These are phyloP conservation scores for Osmoderma eremita DNA, from an alignment of 2,888 invertebrate genomes.

Conservation along the genomic window DNA sequence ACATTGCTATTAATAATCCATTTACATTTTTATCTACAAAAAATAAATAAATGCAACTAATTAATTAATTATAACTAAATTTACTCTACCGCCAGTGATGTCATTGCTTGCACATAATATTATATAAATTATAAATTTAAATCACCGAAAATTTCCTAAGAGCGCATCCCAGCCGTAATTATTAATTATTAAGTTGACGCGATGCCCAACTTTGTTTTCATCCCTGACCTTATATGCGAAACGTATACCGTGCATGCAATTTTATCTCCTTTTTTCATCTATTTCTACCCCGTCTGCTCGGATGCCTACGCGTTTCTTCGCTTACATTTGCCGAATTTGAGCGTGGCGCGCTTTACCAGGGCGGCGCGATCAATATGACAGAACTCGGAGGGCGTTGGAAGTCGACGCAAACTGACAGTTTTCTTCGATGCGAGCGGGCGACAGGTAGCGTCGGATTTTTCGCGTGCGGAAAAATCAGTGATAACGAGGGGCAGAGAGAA, in stretches of 20 bases:
- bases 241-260: neutral
- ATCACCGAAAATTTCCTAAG: no score
- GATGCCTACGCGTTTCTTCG: conserved; percentile 45
- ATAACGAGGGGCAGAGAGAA: conserved; percentile 41
- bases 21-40: no score
- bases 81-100: no score
- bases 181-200: no score
- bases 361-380: conserved; percentile 61
- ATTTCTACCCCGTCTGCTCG: conserved; percentile 25
- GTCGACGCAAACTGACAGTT: conserved; percentile 49
- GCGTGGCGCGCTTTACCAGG: conserved; percentile 60
- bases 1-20: no score
- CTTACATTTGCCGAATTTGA: conserved; percentile 52
- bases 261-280: neutral
- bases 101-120: no score
- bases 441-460: conserved; percentile 43
- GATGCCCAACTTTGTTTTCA: no score
- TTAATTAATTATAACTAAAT: no score
- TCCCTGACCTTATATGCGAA: no score
- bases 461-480: conserved; percentile 26
- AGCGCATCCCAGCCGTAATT: no score
- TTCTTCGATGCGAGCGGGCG: conserved; percentile 47
- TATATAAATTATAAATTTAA: no score
- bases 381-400: conserved; percentile 53
- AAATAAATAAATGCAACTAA: no score